Base-by-base conservation (phyloP, 2,888 invertebrate species). In the Nemotelus pantherinus region DNA sequence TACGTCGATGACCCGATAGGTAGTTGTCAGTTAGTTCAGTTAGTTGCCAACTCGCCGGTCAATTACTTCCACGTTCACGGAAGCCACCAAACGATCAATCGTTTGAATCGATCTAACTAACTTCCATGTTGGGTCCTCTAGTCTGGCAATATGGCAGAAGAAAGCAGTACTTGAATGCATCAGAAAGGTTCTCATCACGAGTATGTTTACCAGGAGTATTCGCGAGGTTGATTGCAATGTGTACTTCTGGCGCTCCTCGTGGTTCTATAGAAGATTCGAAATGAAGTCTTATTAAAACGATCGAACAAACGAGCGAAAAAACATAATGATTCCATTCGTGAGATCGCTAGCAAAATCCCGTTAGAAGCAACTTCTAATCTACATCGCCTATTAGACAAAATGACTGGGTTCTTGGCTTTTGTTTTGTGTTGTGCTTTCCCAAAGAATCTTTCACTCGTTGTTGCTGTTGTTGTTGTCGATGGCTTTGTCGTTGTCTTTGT, bases 321-420 rank as follows among this genome's bases (percentile, higher is more conserved):
- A 45, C 70, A 55, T 55, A 55, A 55, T 55, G 9, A 3, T n/a
- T 9, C 10, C 55, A 55, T 43, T 48, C 39, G n/a, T 53, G 70
- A 44, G 70, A 70, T 70, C 53, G 55, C 55, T 43, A 44, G 55
- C 70, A 70, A 53, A 43, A 6, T 70, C 53, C 70, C 70, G 70
- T 70, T 70, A 70, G 43, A 43, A 70, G 55, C 70, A 43, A 55
- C 70, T 70, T 70, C 53, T 55, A 70, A 70, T 70, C 70, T 70
- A 70, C 70, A 70, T 70, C 70, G 9, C 41, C 55, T 70, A 53
- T 47, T 53, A 43, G 70, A 50, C 44, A 10, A 6, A 25, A 25
- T 7, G 47, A 43, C 70, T 70, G 10, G 9, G 6, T 6, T 25
- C 4, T 3, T 47, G 10, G 4, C n/a, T 47, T 41, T 47, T 44